phyloP scores from a whole-genome alignment of 2,888 invertebrate genomes.

The Andrena haemorrhoa region DNA sequence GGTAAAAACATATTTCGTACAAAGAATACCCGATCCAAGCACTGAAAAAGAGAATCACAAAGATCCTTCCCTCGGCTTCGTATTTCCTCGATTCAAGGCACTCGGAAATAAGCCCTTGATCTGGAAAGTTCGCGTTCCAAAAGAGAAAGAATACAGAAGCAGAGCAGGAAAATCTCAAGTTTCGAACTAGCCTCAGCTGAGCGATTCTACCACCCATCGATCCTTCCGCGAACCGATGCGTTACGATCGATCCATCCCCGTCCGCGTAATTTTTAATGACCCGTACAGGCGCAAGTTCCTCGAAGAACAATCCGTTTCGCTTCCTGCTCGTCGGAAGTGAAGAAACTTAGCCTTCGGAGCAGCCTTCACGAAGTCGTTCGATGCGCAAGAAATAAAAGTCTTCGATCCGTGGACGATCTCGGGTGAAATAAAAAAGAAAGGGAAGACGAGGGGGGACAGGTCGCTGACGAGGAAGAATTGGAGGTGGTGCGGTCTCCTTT shows the following conservation, averaged over 20 bases:
- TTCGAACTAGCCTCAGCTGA: background rate
- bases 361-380: slow-evolving; percentile 7
- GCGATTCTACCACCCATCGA: slow-evolving; percentile 13
- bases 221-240: slow-evolving; percentile 29
- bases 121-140: background rate
- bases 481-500: slow-evolving; percentile 32
- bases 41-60: no score
- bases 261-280: slow-evolving; percentile 20
- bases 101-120: no score
- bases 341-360: slow-evolving; percentile 19
- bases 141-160: background rate
- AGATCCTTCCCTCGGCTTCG: no score
- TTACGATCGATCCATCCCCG: slow-evolving; percentile 22
- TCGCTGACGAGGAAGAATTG: background rate
- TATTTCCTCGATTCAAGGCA: no score
- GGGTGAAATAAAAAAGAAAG: slow-evolving; percentile 44
- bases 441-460: background rate
- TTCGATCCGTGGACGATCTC: slow-evolving; percentile 22
- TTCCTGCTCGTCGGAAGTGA: slow-evolving; percentile 19
- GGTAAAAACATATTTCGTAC: no score
- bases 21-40: no score
- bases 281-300: slow-evolving; percentile 16
- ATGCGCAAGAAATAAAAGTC: slow-evolving; percentile 30
- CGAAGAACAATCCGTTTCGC: slow-evolving; percentile 14
- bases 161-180: background rate